phyloP scores from a whole-genome alignment of 2,113 vertebrate genomes.

The Nerophis lumbriciformis region DNA sequence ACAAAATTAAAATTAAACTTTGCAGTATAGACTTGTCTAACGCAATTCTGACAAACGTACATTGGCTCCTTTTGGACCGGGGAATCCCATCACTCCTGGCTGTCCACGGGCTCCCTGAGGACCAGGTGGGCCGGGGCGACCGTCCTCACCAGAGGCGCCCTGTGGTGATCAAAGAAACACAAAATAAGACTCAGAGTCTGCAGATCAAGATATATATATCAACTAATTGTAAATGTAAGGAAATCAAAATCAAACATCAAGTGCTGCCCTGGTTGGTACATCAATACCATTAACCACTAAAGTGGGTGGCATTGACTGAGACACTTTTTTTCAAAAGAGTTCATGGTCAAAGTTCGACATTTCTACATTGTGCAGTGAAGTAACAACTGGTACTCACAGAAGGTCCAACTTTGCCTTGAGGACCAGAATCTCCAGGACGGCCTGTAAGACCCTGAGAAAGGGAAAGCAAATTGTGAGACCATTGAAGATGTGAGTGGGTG shows the following conservation, averaged over 20 bases:
- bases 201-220: not conserved
- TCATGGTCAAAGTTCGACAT: not conserved
- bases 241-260: too few relatives aligned
- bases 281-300: too few relatives aligned
- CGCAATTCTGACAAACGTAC: conserved; percentile 66
- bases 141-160: conserved; percentile 88
- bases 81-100: conserved; percentile 98
- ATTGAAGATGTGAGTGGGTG: not conserved
- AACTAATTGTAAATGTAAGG: too few relatives aligned
- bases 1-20: not conserved
- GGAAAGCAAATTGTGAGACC: conserved; percentile 10
- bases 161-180: conserved; percentile 44
- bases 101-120: conserved; percentile 90
- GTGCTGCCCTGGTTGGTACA: too few relatives aligned
- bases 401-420: conserved; percentile 94
- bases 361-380: not conserved
- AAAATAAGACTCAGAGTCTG: not conserved
- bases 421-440: conserved; percentile 90
- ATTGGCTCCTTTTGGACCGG: conserved; percentile 92
- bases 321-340: not conserved
- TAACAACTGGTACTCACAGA: conserved; percentile 74
- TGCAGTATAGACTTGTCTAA: not conserved
- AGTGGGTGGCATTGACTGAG: too few relatives aligned
- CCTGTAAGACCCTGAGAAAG: conserved; percentile 87
- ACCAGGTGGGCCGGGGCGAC: conserved; percentile 90